Conservation (phyloP, 2,888 invertebrate species). For the Patella caerulea region DNA sequence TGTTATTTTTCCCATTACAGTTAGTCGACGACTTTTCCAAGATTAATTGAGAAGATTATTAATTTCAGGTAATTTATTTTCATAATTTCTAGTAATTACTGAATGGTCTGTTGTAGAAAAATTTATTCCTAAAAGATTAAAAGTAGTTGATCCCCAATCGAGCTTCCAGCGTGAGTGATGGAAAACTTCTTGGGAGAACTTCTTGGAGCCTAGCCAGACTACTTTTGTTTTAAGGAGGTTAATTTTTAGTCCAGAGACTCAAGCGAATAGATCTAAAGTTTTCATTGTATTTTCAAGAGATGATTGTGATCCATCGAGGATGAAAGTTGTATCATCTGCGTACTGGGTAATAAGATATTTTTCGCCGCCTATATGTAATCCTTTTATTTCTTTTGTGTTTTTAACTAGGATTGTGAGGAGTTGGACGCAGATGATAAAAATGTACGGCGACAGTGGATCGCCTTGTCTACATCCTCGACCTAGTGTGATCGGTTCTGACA, state of each 20-base stretch:
- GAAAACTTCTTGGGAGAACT: neutral
- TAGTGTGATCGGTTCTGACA: neutral
- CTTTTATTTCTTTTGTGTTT: constrained; percentile 17
- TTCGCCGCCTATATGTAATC: constrained; percentile 4
- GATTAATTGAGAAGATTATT: neutral
- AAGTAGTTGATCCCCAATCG: neutral
- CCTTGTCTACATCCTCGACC: constrained; percentile 17
- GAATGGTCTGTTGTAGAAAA: constrained; percentile 5
- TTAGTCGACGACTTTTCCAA: neutral
- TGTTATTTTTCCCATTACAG: neutral
- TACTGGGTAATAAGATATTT: constrained; percentile 16
- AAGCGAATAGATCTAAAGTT: neutral
- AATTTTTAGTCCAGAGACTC: neutral
- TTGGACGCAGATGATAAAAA: constrained; percentile 21
- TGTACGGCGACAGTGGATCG: constrained; percentile 9
- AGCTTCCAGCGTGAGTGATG: constrained; percentile 17
- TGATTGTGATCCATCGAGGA: constrained; percentile 15
- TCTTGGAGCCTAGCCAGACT: neutral
- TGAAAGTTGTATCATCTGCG: constrained; percentile 18
- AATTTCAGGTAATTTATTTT: neutral
- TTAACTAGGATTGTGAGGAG: constrained; percentile 14
- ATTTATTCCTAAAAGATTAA: constrained; percentile 11
- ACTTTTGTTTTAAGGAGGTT: constrained; percentile 13
- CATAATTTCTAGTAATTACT: neutral
- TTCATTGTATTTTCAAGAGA: neutral